A percentile compares a stretch with the other conserved stretches of the same genome.
phyloP scores from a whole-genome alignment of 2,113 vertebrate species.

The Brachyistius frenatus region DNA sequence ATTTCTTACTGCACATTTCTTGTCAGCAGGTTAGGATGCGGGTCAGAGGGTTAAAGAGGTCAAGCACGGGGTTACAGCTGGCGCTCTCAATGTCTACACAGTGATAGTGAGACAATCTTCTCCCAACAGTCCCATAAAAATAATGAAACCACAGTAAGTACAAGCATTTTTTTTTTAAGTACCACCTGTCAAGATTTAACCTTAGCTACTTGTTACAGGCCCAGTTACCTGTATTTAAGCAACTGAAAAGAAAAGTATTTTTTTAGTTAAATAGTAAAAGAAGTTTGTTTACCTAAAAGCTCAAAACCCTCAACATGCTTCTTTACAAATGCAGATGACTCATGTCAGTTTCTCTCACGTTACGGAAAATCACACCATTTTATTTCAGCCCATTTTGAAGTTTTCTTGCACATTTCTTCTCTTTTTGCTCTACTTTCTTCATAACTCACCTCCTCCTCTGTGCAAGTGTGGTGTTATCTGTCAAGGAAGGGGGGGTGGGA shows the following conservation, averaged over 20 bases:
- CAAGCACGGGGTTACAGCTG: constrained; percentile 55
- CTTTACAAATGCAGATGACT: too few relatives aligned
- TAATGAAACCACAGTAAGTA: neutral
- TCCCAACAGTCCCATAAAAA: neutral
- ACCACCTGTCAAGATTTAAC: too few relatives aligned
- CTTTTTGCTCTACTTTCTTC: neutral
- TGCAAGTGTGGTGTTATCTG: constrained; percentile 25
- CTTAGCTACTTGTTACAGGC: too few relatives aligned
- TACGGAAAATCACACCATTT: constrained; percentile 4
- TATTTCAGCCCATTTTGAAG: constrained; percentile 15
- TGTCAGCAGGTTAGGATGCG: constrained; percentile 26
- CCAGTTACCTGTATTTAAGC: too few relatives aligned
- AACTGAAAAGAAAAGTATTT: too few relatives aligned
- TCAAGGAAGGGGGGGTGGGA: constrained; percentile 12
- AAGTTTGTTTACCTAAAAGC: too few relatives aligned
- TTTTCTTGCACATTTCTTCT: constrained; percentile 18
- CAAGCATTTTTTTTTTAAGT: neutral
- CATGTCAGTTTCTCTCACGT: too few relatives aligned
- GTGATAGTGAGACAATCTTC: neutral
- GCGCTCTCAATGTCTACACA: neutral
- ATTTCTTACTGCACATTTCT: neutral
- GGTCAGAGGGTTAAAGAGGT: constrained; percentile 53
- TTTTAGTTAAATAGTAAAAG: too few relatives aligned
- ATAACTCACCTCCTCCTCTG: constrained; percentile 12
- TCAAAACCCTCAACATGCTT: too few relatives aligned